Conservation (phyloP, 64 coral and sea anemone species). For the Actinia equina region DNA sequence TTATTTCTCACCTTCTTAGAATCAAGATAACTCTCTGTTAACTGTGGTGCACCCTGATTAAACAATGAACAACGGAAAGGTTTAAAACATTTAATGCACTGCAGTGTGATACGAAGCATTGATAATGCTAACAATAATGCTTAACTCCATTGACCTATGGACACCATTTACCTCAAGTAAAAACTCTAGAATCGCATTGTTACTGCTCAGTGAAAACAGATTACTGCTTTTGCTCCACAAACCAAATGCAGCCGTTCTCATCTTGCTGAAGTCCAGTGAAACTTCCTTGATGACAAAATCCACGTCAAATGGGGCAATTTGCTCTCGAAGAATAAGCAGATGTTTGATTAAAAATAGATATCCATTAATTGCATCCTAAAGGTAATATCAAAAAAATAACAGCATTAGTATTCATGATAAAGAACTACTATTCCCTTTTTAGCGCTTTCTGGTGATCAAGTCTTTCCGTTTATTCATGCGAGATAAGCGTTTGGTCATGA, state of each 20-base stretch:
- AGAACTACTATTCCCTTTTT: too few relatives aligned
- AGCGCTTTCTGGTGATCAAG: too few relatives aligned
- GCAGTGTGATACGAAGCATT: not conserved
- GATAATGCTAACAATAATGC: too few relatives aligned
- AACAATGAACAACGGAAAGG: not conserved
- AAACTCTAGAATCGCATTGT: slow-evolving; percentile 91
- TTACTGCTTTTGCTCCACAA: slow-evolving; percentile 89
- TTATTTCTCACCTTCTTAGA: slow-evolving; percentile 85
- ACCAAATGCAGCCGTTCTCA: slow-evolving; percentile 88
- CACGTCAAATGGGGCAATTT: slow-evolving; percentile 98
- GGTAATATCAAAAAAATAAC: not conserved
- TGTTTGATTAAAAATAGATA: slow-evolving; percentile 96
- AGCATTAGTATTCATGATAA: too few relatives aligned
- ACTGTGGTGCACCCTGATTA: slow-evolving; percentile 82
- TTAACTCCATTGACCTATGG: too few relatives aligned
- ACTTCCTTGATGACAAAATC: slow-evolving; percentile 96
- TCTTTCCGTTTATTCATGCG: too few relatives aligned
- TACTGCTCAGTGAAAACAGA: slow-evolving; percentile 94
- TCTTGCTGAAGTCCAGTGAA: slow-evolving; percentile 97
- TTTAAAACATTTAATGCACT: not conserved
- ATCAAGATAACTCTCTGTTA: slow-evolving; percentile 93
- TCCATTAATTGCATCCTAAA: slow-evolving; percentile 92
- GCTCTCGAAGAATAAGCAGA: slow-evolving; percentile 89
- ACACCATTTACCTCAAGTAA: slow-evolving; percentile 66
- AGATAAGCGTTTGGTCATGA: too few relatives aligned